Base-by-base conservation (phyloP, 2,888 invertebrate genomes). In the Trachelus tabidus region DNA sequence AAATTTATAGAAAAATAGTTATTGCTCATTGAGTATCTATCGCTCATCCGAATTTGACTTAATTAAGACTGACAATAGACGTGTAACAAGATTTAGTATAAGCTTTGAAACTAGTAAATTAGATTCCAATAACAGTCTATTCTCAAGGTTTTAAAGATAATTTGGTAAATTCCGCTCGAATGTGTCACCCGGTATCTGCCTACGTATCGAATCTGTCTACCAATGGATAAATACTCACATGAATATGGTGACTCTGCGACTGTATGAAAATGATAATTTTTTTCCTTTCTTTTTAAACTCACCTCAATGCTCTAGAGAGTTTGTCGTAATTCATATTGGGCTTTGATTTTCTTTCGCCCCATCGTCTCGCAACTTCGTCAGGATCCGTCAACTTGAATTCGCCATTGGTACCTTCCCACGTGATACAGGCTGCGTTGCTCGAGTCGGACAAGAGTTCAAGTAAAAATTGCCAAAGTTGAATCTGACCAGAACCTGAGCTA, bases 261-360 rank as follows among this genome's bases (percentile, higher is more conserved):
- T 56, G 2, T 9, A 23, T 23, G 9, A 23, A 6, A 56, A 23
- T 56, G 0, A 56, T 23, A 9, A 2, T 9, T 23, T 23, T 9
- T 56, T 9, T 6, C 2, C 6, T 9, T 40, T 23, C 1, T 9
- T 23, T 56, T 9, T 9, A 6, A 73, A 85, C 92, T 93, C 94
- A 99, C 95, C 98, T 96, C 90, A 99, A 94, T 76, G 99, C 99
- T 86, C 99, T 95, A 92, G 98, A 98, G 88, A 99, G 95, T 93
- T 99, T 99, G 93, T 99, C 99, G 93, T 99, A 99, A 93, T 99
- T 99, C 99, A 99, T 99, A 93, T 99, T 99, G 73, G 99, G 99
- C 93, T 99, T 99, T 84, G 98, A 98, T 92, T 99, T 99, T 83
- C 99, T 94, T 92, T 99, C 99, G 79, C 99, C 99, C 99, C 99